Base-by-base conservation (phyloP, 1,140 invertebrate genomes). In the Aporrectodea caliginosa region DNA sequence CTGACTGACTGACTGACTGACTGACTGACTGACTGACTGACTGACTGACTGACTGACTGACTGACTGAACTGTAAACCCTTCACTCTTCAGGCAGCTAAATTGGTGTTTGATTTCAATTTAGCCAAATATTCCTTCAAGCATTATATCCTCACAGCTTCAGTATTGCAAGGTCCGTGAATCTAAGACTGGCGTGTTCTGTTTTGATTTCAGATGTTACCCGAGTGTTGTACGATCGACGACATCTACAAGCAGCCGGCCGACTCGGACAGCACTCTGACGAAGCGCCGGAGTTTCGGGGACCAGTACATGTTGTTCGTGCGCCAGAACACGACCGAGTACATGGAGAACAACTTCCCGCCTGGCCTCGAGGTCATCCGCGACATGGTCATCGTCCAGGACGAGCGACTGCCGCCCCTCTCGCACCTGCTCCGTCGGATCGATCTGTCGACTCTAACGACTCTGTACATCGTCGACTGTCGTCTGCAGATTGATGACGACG, bases 221-320 rank as follows among this genome's bases (percentile, higher is more conserved):
- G 80, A 81, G n/a, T 70, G 43, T 14, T 43, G 71, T 29, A 73
- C 71, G 16, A 58, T 81, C 30, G 80, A 81, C 16, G 80, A 81
- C 77, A 69, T 81, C 35, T 77, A 78, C 73, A 32, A 32, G n/a
- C 34, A 43, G 22, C 43, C 77, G 22, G 14, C 68, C 34, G 80
- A 81, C 73, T 35, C 32, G 68, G 80, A 81, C 69, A 72, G 68
- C 12, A 81, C 80, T 29, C 71, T 81, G 35, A 77, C 80, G 35
- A 81, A 81, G 58, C 80, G 80, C 6, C 80, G 80, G 6, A 78
- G 76, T 32, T 81, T 81, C 73, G 80, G 75, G 43, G 80, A 81
- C 73, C 80, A 81, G 43, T 81, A 81, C 80, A 35, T 81, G 70
- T n/a, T 81, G 35, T 77, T 81, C 69, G 80, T 81, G 2, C 80